Evolutionary conservation across 2,113 vertebrate species (phyloP), one percentile per base, ranked within the genome.

Genomic region (human (Homo sapiens)): DNA sequence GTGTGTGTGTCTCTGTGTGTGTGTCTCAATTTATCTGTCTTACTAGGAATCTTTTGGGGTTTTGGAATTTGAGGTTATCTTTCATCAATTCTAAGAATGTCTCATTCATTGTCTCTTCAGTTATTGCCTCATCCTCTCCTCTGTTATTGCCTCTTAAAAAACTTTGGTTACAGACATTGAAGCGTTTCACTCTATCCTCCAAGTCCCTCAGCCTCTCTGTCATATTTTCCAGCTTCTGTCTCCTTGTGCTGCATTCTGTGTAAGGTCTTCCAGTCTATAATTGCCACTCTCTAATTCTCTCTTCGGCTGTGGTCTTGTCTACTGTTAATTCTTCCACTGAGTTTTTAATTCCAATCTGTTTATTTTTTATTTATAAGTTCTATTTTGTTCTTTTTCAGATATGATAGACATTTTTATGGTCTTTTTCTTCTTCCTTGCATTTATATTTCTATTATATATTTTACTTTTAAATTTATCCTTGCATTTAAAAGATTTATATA

Each of bases 351-450:
- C 52, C n/a, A 78, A 61, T 50, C 17, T 27, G 83, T 89, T 61
- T 55, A 75, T 23, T 89, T 85, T 66, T 92, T 35, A 81, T 43
- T 83, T 92, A 75, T 38, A 94, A 89, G 32, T 92, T 92, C 40
- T 45, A 45, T 52, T 78, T 93, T 86, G n/a, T 83, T 85, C 17
- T 92, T 88, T 96, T 93, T 55, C 55, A 90, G 75, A 84, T 68
- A 43, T 14, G 30, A 79, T 50, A 78, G 43, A 50, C 64, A 78
- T 72, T 79, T 94, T 73, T 55, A 82, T 23, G 64, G 38, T 61
- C 30, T 59, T 25, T 89, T 82, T 64, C 18, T 55, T 75, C 18
- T 87, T 81, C 57, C 20, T 89, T 40, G 80, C 38, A 68, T 48
- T 52, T 92, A 66, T 27, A 72, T 59, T 92, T 78, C 20, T 1